Evolutionary conservation across 2,797 vertebrate genomes (phyloP).

Genomic region (Tragopan temminckii): DNA sequence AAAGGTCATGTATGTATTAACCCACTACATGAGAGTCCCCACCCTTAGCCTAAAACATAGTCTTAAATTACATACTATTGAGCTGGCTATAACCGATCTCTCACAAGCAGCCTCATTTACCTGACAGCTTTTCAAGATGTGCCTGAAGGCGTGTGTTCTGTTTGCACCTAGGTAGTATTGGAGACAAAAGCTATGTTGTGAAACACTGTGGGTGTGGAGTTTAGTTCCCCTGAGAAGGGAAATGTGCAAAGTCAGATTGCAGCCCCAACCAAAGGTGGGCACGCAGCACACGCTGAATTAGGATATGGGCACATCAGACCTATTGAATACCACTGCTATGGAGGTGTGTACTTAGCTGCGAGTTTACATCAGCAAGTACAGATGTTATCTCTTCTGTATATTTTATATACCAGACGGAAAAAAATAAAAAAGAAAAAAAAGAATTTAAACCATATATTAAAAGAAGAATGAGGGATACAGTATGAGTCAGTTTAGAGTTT

Average conservation of each 20-base stretch:
- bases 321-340: rapidly evolving
- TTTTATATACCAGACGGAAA: neutral
- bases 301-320: neutral
- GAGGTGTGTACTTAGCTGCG: neutral
- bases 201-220: neutral
- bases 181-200: neutral
- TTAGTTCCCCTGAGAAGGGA: neutral
- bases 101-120: constrained; percentile 67
- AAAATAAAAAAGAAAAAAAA: neutral
- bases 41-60: constrained; percentile 46
- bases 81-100: constrained; percentile 21
- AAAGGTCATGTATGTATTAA: constrained; percentile 79
- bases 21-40: constrained; percentile 54
- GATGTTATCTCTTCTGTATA: neutral
- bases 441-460: neutral
- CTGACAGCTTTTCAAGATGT: neutral
- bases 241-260: rapidly evolving
- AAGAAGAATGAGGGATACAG: neutral
- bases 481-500: neutral
- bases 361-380: neutral
- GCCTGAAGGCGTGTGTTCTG: neutral
- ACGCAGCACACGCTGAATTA: rapidly evolving
- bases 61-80: constrained; percentile 64
- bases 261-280: neutral
- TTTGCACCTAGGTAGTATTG: neutral